A percentile compares a stretch with the other conserved stretches of the same genome.
Evolutionary conservation across 1,140 invertebrate genomes (phyloP).

Genomic region (Sinella curviseta): DNA sequence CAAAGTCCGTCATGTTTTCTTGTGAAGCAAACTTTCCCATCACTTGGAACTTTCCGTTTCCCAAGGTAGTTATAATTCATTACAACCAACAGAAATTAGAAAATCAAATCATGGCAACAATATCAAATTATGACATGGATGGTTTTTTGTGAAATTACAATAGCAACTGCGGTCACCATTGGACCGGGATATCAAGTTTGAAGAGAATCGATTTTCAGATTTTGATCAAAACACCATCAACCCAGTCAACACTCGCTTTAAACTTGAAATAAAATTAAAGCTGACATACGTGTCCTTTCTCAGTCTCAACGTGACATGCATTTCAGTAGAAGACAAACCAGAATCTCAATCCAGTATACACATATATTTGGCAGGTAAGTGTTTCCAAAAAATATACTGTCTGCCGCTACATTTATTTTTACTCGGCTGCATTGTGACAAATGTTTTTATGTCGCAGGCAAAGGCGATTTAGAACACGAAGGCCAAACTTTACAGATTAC

Average conservation of each 20-base stretch:
- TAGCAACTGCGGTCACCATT: too few species aligned
- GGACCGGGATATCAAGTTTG: too few species aligned
- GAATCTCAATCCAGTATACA: neutral
- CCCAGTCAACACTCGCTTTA: too few species aligned
- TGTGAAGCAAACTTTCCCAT: neutral
- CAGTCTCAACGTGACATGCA: neutral
- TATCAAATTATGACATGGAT: neutral
- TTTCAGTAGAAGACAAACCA: neutral
- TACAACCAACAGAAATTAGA: neutral
- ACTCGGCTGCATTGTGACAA: too few species aligned
- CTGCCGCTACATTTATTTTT: too few species aligned
- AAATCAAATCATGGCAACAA: neutral
- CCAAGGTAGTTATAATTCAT: neutral
- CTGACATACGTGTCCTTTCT: neutral
- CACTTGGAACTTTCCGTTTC: neutral
- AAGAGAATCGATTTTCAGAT: too few species aligned
- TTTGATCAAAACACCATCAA: too few species aligned
- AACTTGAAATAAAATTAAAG: neutral
- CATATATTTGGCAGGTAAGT: neutral
- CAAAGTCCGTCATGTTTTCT: neutral
- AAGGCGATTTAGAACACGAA: neutral
- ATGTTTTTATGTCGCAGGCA: too few species aligned
- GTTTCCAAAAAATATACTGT: too few species aligned
- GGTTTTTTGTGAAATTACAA: too few species aligned
- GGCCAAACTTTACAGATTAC: neutral